These are phyloP conservation scores for Napeogenes inachia DNA, from an alignment of 2,888 invertebrate species.

Conservation along the genomic window DNA sequence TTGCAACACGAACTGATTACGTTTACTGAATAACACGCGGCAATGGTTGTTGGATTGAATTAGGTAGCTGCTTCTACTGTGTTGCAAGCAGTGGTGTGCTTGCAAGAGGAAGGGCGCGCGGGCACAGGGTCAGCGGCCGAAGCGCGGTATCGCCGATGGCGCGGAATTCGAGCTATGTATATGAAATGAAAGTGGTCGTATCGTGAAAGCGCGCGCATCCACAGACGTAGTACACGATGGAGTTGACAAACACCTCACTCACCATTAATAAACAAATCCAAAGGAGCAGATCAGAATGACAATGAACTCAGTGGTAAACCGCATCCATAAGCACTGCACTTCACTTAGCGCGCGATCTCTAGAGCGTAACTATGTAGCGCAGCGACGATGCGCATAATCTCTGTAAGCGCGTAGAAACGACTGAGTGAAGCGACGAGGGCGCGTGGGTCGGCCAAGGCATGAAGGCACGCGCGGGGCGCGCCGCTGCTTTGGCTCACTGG, in stretches of 20 bases:
- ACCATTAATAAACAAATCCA: conserved; percentile 75
- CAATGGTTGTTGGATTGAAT: conserved; percentile 8
- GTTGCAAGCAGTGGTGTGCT: conserved; percentile 48
- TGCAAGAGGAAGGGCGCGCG: conserved; percentile 64
- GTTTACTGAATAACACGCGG: conserved; percentile 14
- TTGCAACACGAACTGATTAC: conserved; percentile 7
- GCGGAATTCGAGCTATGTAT: conserved; percentile 76
- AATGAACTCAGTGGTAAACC: conserved; percentile 64
- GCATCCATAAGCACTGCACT: conserved; percentile 74
- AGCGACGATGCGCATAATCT: conserved; percentile 50
- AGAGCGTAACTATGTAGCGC: conserved; percentile 42
- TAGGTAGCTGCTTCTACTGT: conserved; percentile 17
- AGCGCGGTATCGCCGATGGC: conserved; percentile 65
- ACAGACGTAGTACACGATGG: conserved; percentile 50
- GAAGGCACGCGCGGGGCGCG: conserved; percentile 74
- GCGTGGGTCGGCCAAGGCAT: conserved; percentile 83
- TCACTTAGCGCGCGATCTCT: conserved; percentile 61
- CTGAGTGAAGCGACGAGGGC: conserved; percentile 75
- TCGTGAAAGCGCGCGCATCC: conserved; percentile 76
- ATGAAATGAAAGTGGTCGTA: conserved; percentile 77
- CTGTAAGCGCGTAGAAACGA: conserved; percentile 62
- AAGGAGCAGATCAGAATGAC: conserved; percentile 51
- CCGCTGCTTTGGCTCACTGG: conserved; percentile 69
- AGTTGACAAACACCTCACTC: conserved; percentile 51
- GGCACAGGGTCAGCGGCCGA: conserved; percentile 78